These are phyloP conservation scores for Bergia sp. DNA, from an alignment of 92 coral and sea anemone genomes.

Conservation along the genomic window DNA sequence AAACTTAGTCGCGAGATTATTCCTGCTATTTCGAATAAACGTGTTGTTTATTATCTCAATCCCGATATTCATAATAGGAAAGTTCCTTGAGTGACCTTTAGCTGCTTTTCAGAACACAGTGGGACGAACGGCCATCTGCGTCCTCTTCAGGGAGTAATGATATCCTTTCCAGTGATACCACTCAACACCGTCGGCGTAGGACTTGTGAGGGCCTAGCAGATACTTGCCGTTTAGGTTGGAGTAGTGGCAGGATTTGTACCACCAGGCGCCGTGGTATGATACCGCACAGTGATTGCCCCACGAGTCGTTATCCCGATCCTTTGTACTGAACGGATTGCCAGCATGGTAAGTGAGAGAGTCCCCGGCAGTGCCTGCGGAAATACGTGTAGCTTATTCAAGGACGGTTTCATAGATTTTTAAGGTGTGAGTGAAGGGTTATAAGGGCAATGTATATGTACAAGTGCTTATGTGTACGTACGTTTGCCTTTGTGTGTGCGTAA, in stretches of 20 bases:
- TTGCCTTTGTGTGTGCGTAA: too few species aligned
- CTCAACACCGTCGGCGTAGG: background rate
- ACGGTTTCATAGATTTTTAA: too few species aligned
- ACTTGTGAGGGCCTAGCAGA: background rate
- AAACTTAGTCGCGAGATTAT: too few species aligned
- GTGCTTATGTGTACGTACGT: too few species aligned
- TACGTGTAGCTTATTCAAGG: too few species aligned
- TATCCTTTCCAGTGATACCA: constrained; percentile 12
- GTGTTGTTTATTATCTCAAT: too few species aligned
- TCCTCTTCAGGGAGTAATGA: background rate
- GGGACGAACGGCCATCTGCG: background rate
- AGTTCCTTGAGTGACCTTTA: too few species aligned
- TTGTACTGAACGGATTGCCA: constrained; percentile 4
- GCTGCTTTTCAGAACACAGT: background rate
- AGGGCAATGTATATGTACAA: too few species aligned
- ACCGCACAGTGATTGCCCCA: background rate
- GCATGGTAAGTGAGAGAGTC: constrained; percentile 13
- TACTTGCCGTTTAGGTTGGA: constrained; percentile 20
- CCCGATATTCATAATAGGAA: too few species aligned
- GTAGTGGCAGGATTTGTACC: background rate
- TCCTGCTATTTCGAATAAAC: too few species aligned
- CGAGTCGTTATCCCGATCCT: constrained; percentile 21
- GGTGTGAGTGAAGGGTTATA: too few species aligned
- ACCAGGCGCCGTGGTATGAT: background rate
- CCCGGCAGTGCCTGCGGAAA: constrained; percentile 12